phyloP scores from a whole-genome alignment of 2,797 vertebrate genomes.

The Myotis myotis region DNA sequence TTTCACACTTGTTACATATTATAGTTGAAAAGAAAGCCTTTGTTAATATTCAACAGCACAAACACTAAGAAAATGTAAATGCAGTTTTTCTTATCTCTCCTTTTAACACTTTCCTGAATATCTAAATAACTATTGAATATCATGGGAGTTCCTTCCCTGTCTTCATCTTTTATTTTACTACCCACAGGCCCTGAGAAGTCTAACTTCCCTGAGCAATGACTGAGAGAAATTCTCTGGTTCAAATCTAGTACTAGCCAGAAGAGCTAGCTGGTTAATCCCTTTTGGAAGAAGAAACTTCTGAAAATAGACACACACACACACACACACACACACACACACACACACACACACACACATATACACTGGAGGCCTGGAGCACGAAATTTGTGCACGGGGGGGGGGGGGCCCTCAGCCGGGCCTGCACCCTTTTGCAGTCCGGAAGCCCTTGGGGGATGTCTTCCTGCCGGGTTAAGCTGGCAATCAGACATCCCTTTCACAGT shows the following conservation, averaged over 20 bases:
- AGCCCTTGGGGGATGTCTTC: too few species aligned
- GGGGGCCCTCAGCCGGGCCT: too few species aligned
- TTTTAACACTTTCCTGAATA: conserved; percentile 5
- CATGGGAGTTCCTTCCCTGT: neutral
- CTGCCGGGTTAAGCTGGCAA: too few species aligned
- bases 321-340: too few species aligned
- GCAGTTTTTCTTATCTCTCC: neutral
- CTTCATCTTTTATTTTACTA: neutral
- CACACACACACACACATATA: too few species aligned
- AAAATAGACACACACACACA: neutral
- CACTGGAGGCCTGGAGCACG: too few species aligned
- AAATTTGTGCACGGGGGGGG: too few species aligned
- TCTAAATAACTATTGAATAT: conserved; percentile 27
- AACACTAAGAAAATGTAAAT: neutral
- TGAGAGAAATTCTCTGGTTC: neutral
- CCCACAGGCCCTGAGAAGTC: neutral
- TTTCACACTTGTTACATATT: neutral
- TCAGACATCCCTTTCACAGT: too few species aligned
- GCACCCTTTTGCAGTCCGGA: too few species aligned
- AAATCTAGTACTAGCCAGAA: neutral
- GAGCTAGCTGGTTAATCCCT: neutral
- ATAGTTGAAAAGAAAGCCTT: conserved; percentile 56
- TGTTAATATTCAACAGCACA: conserved; percentile 58
- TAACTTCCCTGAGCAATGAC: neutral
- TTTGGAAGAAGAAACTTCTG: neutral